Evolutionary conservation across 2,797 vertebrate species (phyloP).

Genomic region (Siniperca undulata): DNA sequence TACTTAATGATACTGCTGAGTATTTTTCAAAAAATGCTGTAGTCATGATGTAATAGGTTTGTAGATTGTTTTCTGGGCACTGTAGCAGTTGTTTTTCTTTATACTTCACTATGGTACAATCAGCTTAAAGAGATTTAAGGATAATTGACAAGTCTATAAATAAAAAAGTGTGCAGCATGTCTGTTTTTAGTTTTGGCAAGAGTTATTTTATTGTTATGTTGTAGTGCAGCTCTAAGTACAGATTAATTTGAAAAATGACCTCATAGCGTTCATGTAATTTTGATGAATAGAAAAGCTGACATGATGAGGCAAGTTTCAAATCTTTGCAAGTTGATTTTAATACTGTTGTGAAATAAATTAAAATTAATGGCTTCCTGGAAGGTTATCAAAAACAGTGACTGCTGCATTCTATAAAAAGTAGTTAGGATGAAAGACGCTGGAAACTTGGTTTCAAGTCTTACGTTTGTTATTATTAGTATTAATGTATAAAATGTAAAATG

Average conservation of each 20-base stretch:
- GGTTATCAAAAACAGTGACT: not conserved
- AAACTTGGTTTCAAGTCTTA: not conserved
- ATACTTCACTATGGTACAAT: not conserved
- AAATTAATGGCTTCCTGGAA: not conserved
- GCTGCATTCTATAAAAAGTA: not conserved
- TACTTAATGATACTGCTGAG: not conserved
- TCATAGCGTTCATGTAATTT: not conserved
- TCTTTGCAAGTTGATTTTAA: slow-evolving; percentile 2
- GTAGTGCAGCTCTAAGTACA: not conserved
- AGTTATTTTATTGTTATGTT: not conserved
- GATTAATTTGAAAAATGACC: slow-evolving; percentile 2
- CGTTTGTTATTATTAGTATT: no score
- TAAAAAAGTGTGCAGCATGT: not conserved
- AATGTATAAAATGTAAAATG: no score
- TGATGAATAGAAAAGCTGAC: slow-evolving; percentile 1
- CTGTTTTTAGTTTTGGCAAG: not conserved
- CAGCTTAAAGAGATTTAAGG: not conserved
- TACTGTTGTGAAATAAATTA: slow-evolving; percentile 7
- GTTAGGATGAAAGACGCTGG: not conserved
- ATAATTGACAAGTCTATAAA: not conserved
- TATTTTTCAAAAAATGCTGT: not conserved
- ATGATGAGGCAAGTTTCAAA: slow-evolving; percentile 1
- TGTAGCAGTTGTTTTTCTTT: slow-evolving; percentile 1
- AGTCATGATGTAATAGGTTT: not conserved
- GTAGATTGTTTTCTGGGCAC: not conserved